These are phyloP conservation scores for Anguilla japonica DNA, from an alignment of 2,113 vertebrate genomes.

Conservation along the genomic window DNA sequence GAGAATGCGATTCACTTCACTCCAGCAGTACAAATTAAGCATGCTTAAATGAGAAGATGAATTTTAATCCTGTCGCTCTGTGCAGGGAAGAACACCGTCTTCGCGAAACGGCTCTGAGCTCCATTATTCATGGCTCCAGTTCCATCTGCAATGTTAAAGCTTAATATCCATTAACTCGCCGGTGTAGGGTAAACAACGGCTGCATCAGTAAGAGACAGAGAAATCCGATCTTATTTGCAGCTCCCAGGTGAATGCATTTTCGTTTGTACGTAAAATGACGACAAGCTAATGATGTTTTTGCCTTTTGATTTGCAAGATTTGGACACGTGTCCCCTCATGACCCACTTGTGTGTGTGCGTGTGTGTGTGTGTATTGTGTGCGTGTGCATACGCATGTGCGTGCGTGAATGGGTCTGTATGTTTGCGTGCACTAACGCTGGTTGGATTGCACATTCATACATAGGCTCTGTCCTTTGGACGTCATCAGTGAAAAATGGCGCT, in stretches of 20 bases:
- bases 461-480: background rate
- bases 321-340: background rate
- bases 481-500: background rate
- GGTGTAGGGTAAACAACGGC: background rate
- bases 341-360: slow-evolving; percentile 16
- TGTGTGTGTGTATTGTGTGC: slow-evolving; percentile 22
- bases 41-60: background rate
- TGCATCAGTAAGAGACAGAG: background rate
- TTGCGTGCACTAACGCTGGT: background rate
- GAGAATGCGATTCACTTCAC: background rate
- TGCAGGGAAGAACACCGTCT: background rate
- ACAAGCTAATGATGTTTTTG: background rate
- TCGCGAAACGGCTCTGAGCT: background rate
- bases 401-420: background rate
- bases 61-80: background rate
- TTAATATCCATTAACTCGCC: background rate
- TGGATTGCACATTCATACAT: background rate
- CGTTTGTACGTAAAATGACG: background rate
- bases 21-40: background rate
- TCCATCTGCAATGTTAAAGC: background rate
- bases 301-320: background rate
- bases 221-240: background rate
- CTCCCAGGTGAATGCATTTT: background rate
- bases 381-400: slow-evolving; percentile 5
- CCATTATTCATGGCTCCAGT: background rate